A percentile compares a stretch with the other conserved stretches of the same genome.
phyloP scores from a whole-genome alignment of 2,113 vertebrate species.

The Orcinus orca region DNA sequence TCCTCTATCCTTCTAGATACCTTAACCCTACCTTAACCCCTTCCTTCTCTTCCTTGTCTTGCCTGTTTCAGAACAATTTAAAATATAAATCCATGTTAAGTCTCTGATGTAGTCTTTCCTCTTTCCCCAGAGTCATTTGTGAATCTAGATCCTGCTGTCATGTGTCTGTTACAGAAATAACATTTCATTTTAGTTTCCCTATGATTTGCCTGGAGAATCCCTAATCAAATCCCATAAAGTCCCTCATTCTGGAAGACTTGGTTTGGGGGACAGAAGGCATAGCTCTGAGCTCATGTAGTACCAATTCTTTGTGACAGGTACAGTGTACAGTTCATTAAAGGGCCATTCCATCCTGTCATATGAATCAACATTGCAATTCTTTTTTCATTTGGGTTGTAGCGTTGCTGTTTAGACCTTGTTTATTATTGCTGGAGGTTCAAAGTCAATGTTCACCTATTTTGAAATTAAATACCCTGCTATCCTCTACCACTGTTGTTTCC shows the following conservation, averaged over 20 bases:
- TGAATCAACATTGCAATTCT: slow-evolving; percentile 1
- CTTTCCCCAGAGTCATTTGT: neutral
- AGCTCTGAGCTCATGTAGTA: slow-evolving; percentile 45
- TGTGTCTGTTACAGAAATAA: neutral
- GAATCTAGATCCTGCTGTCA: neutral
- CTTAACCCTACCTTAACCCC: neutral
- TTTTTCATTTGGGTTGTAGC: neutral
- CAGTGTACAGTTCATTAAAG: slow-evolving; percentile 57
- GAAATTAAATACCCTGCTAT: slow-evolving; percentile 29
- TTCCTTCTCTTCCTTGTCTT: neutral
- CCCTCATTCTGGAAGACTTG: slow-evolving; percentile 20
- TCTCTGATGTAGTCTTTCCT: neutral
- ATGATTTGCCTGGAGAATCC: slow-evolving; percentile 17
- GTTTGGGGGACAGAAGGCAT: slow-evolving; percentile 54
- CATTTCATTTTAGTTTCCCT: slow-evolving; percentile 14
- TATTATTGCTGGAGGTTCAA: neutral
- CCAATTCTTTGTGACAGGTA: slow-evolving; percentile 51
- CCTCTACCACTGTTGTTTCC: neutral
- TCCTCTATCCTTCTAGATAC: neutral
- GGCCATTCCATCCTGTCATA: neutral
- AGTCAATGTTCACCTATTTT: neutral
- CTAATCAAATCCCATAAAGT: slow-evolving; percentile 58
- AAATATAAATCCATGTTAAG: neutral
- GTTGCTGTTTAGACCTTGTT: neutral
- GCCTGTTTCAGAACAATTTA: neutral